phyloP scores from a whole-genome alignment of 2,888 invertebrate genomes.

The Ceraclea dissimilis region DNA sequence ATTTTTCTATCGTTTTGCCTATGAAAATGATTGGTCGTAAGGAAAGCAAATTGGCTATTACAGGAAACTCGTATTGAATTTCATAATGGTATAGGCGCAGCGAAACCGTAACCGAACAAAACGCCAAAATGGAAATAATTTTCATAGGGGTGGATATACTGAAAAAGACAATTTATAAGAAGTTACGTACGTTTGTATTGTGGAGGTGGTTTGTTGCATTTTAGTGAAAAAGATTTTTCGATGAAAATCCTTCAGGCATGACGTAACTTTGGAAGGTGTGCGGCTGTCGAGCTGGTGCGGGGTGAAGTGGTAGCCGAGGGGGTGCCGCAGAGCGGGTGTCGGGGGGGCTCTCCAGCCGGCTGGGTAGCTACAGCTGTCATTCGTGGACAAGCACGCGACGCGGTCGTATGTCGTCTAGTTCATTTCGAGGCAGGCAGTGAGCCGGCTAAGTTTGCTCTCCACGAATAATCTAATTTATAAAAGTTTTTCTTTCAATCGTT shows the following conservation, averaged over 20 bases:
- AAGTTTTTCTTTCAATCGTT: neutral
- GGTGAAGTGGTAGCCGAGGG: constrained; percentile 8
- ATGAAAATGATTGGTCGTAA: constrained; percentile 5
- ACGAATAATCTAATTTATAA: constrained; percentile 9
- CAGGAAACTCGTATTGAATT: constrained; percentile 16
- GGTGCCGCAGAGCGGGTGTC: constrained; percentile 15
- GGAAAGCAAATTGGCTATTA: constrained; percentile 15
- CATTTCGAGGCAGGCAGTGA: constrained; percentile 9
- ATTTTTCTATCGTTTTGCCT: too few relatives aligned
- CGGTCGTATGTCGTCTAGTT: constrained; percentile 16
- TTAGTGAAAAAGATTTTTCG: neutral
- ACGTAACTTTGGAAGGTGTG: constrained; percentile 1
- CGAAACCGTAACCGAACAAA: neutral
- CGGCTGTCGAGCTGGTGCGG: constrained; percentile 1
- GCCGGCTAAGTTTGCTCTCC: constrained; percentile 13
- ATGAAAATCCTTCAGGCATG: neutral
- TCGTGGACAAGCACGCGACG: constrained; percentile 24
- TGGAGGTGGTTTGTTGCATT: neutral
- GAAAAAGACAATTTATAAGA: neutral
- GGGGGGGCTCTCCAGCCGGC: constrained; percentile 16
- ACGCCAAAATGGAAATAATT: neutral
- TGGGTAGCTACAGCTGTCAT: constrained; percentile 21
- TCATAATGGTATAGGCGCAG: constrained; percentile 9
- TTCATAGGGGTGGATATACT: constrained; percentile 1
- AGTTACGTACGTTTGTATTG: neutral